Conservation (phyloP, 2,888 invertebrate species). For the Choreutis nemorana region DNA sequence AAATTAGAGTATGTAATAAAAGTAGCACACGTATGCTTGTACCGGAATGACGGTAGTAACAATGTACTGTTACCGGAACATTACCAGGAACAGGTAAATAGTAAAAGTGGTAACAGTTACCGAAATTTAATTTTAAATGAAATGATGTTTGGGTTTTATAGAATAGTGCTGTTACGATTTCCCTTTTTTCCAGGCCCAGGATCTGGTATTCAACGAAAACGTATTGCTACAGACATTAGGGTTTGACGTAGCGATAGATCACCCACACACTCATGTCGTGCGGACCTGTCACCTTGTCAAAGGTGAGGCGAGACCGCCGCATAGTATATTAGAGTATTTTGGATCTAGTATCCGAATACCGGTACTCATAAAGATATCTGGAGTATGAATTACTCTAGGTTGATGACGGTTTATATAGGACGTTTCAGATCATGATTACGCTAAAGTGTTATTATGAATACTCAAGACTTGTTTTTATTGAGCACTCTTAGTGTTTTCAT, state of each 20-base stretch:
- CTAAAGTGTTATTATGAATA: no score
- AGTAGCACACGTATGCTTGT: slow-evolving; percentile 88
- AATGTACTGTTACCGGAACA: slow-evolving; percentile 79
- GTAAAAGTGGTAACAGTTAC: no score
- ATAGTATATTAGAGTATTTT: no score
- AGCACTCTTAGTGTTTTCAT: no score
- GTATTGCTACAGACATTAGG: slow-evolving; percentile 96
- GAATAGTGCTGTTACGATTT: not conserved
- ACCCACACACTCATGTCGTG: slow-evolving; percentile 97
- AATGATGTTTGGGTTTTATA: not conserved
- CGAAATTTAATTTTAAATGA: no score
- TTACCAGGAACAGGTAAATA: slow-evolving; percentile 69
- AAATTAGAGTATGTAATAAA: slow-evolving; percentile 97
- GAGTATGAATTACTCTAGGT: no score
- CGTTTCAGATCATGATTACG: no score
- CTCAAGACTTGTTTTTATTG: no score
- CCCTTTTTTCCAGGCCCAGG: slow-evolving; percentile 75
- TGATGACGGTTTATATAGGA: no score
- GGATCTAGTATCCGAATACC: no score
- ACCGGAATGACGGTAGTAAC: slow-evolving; percentile 69
- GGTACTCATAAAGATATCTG: no score
- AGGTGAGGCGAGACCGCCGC: no score
- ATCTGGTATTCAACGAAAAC: slow-evolving; percentile 96
- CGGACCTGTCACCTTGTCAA: slow-evolving; percentile 94
- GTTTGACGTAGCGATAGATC: slow-evolving; percentile 97